phyloP scores from a whole-genome alignment of 2,113 vertebrate species.

The Apistogramma diplotaenia region DNA sequence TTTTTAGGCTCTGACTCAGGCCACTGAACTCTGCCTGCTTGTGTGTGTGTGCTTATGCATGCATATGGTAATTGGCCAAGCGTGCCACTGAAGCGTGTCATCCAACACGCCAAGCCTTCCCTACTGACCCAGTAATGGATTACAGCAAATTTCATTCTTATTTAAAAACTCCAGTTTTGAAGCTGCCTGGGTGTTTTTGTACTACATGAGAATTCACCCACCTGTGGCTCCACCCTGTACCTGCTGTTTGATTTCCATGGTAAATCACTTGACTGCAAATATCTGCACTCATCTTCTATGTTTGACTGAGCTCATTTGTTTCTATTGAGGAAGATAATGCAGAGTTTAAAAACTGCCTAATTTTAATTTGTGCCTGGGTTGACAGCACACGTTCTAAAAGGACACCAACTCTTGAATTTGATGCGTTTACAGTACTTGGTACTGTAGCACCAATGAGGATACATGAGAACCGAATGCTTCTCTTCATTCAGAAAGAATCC shows the following conservation, averaged over 20 bases:
- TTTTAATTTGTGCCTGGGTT: background rate
- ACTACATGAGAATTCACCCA: background rate
- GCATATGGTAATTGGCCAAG: conserved; percentile 22
- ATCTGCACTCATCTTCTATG: background rate
- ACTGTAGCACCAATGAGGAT: background rate
- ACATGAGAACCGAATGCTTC: background rate
- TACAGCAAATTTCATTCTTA: background rate
- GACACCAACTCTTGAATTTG: background rate
- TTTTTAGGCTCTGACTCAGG: conserved; percentile 58
- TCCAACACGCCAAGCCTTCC: background rate
- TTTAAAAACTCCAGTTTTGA: background rate
- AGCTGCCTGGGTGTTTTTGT: too few relatives aligned
- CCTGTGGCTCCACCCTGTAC: background rate
- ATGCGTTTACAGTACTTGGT: background rate
- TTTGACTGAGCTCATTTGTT: background rate
- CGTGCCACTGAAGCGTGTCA: conserved; percentile 19
- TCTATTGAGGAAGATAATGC: background rate
- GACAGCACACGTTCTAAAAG: background rate
- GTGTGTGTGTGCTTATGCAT: conserved; percentile 15
- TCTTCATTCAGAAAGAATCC: background rate
- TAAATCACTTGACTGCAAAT: background rate
- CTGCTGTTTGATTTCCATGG: background rate
- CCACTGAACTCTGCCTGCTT: background rate
- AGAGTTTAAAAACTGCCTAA: background rate
- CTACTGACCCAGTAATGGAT: conserved; percentile 27